Evolutionary conservation across 2,113 vertebrate species (phyloP).

Genomic region (Lagopus leucura): DNA sequence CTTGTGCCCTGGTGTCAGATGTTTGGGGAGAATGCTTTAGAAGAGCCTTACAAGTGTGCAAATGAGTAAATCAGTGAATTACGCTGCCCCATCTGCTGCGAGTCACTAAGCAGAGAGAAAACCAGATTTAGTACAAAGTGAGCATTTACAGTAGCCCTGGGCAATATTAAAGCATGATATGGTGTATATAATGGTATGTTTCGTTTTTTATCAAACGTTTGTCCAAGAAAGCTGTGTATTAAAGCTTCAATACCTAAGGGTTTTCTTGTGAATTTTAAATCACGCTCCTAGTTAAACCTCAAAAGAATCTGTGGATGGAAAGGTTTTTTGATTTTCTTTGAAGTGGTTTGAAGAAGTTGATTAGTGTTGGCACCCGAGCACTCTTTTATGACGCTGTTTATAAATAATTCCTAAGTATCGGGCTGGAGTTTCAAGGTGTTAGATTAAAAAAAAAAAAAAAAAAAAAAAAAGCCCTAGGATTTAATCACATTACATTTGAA

Average conservation of each 20-base stretch:
- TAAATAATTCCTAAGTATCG: conserved; percentile 86
- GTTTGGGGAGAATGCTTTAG: conserved; percentile 14
- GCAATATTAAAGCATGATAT: conserved; percentile 81
- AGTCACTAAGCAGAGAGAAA: conserved; percentile 72
- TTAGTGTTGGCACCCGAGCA: conserved; percentile 83
- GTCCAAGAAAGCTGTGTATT: conserved; percentile 86
- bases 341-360: conserved; percentile 84
- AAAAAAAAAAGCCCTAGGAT: conserved; percentile 67
- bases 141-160: conserved; percentile 86
- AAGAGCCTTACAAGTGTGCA: neutral
- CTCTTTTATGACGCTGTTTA: conserved; percentile 84
- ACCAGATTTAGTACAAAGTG: conserved; percentile 84
- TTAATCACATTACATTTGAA: conserved; percentile 80
- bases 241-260: conserved; percentile 84
- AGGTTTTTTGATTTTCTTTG: conserved; percentile 84
- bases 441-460: conserved; percentile 73
- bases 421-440: conserved; percentile 83
- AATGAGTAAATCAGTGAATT: conserved; percentile 54
- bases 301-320: conserved; percentile 82
- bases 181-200: conserved; percentile 79
- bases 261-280: conserved; percentile 88
- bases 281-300: conserved; percentile 85
- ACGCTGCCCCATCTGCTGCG: conserved; percentile 58
- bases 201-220: conserved; percentile 85
- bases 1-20: conserved; percentile 11